These are phyloP conservation scores for Manis javanica DNA, from an alignment of 2,797 vertebrate species.

Conservation along the genomic window DNA sequence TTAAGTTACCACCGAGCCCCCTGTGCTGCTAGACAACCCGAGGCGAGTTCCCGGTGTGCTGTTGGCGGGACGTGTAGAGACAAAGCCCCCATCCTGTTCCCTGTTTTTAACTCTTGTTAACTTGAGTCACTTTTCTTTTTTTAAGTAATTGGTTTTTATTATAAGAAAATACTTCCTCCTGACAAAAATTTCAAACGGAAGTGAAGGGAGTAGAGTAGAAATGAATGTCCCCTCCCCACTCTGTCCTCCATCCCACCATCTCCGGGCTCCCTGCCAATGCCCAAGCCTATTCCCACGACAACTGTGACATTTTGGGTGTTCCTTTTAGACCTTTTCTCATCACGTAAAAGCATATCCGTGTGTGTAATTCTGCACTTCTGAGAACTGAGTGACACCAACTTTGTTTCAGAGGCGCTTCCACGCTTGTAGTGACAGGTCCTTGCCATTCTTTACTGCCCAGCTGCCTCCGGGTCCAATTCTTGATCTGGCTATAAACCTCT, in stretches of 20 bases:
- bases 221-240: no score
- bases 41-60: background rate
- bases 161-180: background rate
- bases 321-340: background rate
- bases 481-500: no score
- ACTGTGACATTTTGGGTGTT: accelerated
- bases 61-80: accelerated
- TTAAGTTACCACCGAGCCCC: accelerated
- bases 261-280: background rate
- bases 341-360: accelerated
- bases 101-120: background rate
- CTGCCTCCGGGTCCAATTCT: background rate
- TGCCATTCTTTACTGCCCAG: background rate
- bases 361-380: background rate
- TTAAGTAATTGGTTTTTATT: background rate
- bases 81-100: background rate
- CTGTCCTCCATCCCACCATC: no score
- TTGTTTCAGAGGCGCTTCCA: background rate
- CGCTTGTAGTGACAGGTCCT: no score
- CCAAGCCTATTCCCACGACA: accelerated
- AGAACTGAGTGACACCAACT: no score
- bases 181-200: background rate
- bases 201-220: background rate
- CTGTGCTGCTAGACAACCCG: background rate
- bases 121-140: background rate